A percentile compares a stretch with the other conserved stretches of the same genome.
These are phyloP conservation scores for Charaxes varanes DNA, from an alignment of 1,140 invertebrate species.

Conservation along the genomic window DNA sequence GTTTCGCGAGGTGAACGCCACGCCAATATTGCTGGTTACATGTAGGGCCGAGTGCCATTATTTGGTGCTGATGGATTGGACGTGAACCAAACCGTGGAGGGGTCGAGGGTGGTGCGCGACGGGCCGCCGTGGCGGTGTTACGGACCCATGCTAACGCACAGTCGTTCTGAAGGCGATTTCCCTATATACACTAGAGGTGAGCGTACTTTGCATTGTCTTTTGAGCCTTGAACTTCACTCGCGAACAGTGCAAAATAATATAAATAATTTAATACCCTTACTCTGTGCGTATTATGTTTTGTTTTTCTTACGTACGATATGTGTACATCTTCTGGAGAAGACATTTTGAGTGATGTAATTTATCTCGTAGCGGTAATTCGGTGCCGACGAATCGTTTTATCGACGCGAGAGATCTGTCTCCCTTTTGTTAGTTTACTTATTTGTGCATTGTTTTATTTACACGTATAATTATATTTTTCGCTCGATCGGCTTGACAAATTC, in stretches of 20 bases:
- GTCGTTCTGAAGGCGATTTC: constrained; percentile 87
- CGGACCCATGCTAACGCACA: constrained; percentile 84
- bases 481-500: too few relatives aligned
- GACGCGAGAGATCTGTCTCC: too few relatives aligned
- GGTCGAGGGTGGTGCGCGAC: constrained; percentile 57
- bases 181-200: constrained; percentile 80
- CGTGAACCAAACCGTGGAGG: constrained; percentile 67
- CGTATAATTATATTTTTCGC: too few relatives aligned
- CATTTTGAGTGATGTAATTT: too few relatives aligned
- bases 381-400: too few relatives aligned
- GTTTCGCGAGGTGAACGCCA: constrained; percentile 38
- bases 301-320: too few relatives aligned
- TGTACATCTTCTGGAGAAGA: too few relatives aligned
- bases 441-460: background rate
- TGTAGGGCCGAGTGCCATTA: constrained; percentile 42
- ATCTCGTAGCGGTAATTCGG: too few relatives aligned
- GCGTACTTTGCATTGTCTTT: constrained; percentile 16
- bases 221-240: constrained; percentile 9
- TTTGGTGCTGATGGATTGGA: constrained; percentile 48
- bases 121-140: constrained; percentile 73
- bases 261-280: too few relatives aligned
- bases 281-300: too few relatives aligned
- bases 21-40: constrained; percentile 31
- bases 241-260: too few relatives aligned
- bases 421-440: too few relatives aligned